Base-by-base conservation (phyloP, 2,113 vertebrate genomes). In the Leptobrachium leishanense region DNA sequence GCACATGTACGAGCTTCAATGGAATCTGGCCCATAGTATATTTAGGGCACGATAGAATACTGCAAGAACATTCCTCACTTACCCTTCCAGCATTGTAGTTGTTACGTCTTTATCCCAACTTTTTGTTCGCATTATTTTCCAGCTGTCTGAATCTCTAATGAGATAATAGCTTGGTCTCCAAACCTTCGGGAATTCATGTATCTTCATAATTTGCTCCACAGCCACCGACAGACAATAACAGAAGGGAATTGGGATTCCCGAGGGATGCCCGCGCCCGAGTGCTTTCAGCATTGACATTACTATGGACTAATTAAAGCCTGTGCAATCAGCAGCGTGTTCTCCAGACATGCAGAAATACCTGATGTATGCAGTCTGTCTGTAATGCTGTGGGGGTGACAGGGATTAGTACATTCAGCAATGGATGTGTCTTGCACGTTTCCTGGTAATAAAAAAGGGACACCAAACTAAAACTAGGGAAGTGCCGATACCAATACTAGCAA, bases 201-300 rank as follows among this genome's bases (percentile, higher is more conserved):
- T 46, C 53, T 44, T 57, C 41, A 62, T 76, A 68, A 57, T 76
- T n/a, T 43, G 53, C 20, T 39, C 43, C 69, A 53, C 59, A 68
- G 53, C 44, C n/a, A 53, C 55, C 59, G 66, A 77, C 66, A 68
- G 6, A 77, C 66, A 70, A 69, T 70, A 69, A 77, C 75, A 77
- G 59, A 62, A 77, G 67, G 53, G 66, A 69, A 69, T 69, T 15
- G n/a, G 39, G 15, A 57, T 7, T 62, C 75, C 57, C 53, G 12
- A 11, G 75, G 75, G 75, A 69, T 62, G 66, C 46, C 8, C 4
- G 46, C 4, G 4, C 8, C 8, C 4, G 8, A 50, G 46, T 5
- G 46, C 46, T 50, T 8, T 50, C 8, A 50, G 66, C 54, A 2
- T 50, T n/a, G 50, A 11, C 11, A 62, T 46, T 67, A 68, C 53